Evolutionary conservation across 2,113 vertebrate genomes (phyloP), one percentile per base, ranked within the genome.

Genomic region (Suricata suricatta): DNA sequence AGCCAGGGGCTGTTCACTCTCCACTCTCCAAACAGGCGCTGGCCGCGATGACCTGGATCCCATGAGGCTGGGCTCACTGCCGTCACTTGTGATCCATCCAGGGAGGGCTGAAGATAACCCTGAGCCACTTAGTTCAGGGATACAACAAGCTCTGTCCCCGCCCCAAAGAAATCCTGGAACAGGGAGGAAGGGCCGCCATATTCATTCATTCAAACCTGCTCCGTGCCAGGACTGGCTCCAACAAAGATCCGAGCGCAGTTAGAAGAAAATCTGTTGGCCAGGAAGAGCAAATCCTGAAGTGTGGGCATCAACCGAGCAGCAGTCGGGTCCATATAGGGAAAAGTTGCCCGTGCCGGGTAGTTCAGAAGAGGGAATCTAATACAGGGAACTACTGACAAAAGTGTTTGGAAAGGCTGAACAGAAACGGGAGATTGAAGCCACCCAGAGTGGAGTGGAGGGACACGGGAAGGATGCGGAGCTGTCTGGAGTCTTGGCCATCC

Each of bases 301-400:
- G n/a, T 66, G 41, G n/a, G 12, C 13, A 8, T 35, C 47, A 38
- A 19, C 57, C 8, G 21, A 87, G 60, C 38, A 31, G 14, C n/a
- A n/a, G 8, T 44, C 13, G 38, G 52, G 87, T 77, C 25, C 74
- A 50, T 29, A 57, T 3, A 96, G 71, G 27, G 77, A 71, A 93
- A 94, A 25, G 17, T 9, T 2, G 1, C 27, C 63, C 33, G 2
- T 1, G 16, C 52, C 83, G 63, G 19, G 47, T 7, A 44, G n/a
- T 64, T 81, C 72, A 85, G 86, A 83, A 66, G 90, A 83, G 14
- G 27, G n/a, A 86, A 57, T 63, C 60, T 31, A 74, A 87, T 13
- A 33, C 69, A 21, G 11, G 57, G 7, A 92, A 71, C 15, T 21
- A 33, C 31, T 69, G 69, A 76, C 15, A 57, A 60, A 80, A 10